Evolutionary conservation across 2,797 vertebrate species (phyloP).

Genomic region (Phalanger gymnotis): DNA sequence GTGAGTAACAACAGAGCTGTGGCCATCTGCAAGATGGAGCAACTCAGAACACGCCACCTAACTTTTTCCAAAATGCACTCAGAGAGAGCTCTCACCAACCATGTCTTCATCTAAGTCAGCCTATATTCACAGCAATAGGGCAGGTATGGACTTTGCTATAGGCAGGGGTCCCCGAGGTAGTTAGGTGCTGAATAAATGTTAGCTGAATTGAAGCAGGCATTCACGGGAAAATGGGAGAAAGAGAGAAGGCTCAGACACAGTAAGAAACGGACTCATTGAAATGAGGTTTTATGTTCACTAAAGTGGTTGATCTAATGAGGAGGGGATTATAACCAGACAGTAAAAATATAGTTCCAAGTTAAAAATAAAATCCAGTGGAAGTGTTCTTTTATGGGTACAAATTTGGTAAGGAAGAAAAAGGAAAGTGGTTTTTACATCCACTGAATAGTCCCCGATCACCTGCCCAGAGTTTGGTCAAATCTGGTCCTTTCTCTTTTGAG

Average conservation of each 20-base stretch:
- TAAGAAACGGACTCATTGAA: constrained; percentile 1
- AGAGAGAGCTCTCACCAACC: neutral
- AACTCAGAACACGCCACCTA: neutral
- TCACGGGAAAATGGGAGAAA: neutral
- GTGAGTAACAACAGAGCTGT: neutral
- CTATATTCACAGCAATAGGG: neutral
- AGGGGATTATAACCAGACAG: neutral
- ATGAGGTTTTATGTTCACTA: constrained; percentile 6
- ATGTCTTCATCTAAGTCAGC: neutral
- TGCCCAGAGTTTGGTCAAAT: neutral
- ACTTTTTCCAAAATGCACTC: neutral
- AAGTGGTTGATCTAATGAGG: neutral
- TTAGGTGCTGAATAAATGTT: neutral
- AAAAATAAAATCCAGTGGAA: constrained; percentile 11
- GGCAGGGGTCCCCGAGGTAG: neutral
- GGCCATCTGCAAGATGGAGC: neutral
- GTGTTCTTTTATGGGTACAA: neutral
- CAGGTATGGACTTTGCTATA: neutral
- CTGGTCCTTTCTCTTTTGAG: neutral
- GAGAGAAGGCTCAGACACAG: neutral
- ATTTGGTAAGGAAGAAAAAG: neutral
- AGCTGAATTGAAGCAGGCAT: neutral
- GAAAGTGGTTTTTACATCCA: neutral
- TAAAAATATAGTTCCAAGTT: constrained; percentile 13
- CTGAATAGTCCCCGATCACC: neutral